Evolutionary conservation across 2,797 vertebrate genomes (phyloP), one percentile per base, ranked within the genome.

Genomic region (Melanotaenia nigrans): DNA sequence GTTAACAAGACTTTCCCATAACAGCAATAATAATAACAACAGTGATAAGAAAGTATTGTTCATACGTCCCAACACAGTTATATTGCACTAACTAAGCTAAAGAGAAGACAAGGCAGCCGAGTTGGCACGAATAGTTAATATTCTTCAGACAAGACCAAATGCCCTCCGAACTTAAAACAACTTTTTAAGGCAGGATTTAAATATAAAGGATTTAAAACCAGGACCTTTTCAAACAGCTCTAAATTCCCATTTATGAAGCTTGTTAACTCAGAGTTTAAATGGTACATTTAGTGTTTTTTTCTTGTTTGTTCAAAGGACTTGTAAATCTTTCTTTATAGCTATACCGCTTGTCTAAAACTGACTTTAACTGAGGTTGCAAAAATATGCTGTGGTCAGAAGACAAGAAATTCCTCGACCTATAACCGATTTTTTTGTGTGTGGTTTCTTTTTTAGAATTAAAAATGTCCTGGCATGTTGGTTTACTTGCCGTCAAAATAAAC

Each of bases 191-290:
- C 11, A 10, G 2, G 36, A 3, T 11, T 36, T 30, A 92, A 92
- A 92, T 92, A 92, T 83, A 83, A 81, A 89, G 82, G 79, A 88
- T 92, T 92, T 85, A 89, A 68, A 83, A 85, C 65, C 83, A 78
- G 72, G 20, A 77, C 79, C 75, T 84, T 89, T 90, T 79, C 84
- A 87, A 87, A 81, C 81, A 79, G 85, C 74, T 79, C 76, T 67
- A 73, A 89, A 89, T 81, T 78, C 80, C 75, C 59, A 78, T 90
- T 91, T 81, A 85, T 80, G 75, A 85, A 88, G 87, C 85, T 79
- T 84, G 81, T 89, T 89, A 86, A 79, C 73, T 82, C 67, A 79
- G 55, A 71, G 73, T 88, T 86, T 85, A 71, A 63, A 68, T 72
- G 35, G 66, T 70, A 68, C 40, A 70, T 40, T 74, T 51, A 71